These are phyloP conservation scores for Caenorhabditis sp. DNA, from an alignment of 2,888 invertebrate species.

Conservation along the genomic window DNA sequence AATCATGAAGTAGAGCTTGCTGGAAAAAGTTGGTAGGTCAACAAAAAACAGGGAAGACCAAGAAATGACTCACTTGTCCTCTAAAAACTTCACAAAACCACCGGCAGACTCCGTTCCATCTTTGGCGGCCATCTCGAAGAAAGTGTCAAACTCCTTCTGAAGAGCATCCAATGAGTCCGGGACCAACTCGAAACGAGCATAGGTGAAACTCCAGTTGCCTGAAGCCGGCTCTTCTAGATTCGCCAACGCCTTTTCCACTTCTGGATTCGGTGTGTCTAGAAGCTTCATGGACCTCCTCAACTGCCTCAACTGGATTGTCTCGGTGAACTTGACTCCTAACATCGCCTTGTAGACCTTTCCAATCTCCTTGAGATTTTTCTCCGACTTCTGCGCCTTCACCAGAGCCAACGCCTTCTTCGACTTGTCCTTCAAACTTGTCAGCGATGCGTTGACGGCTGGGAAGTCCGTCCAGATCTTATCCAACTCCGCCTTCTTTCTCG, in stretches of 20 bases:
- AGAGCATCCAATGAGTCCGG: neutral
- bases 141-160: neutral
- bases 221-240: neutral
- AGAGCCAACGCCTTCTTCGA: neutral
- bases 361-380: neutral
- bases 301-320: neutral
- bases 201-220: neutral
- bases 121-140: neutral
- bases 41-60: neutral
- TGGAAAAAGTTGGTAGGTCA: neutral
- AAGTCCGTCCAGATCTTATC: neutral
- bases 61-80: neutral
- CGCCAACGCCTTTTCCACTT: neutral
- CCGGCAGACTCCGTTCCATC: neutral
- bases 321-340: neutral
- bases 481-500: neutral
- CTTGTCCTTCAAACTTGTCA: neutral
- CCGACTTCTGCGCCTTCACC: neutral
- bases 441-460: neutral
- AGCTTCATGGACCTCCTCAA: slow-evolving; percentile 6
- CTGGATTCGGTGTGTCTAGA: neutral
- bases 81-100: neutral
- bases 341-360: neutral
- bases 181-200: neutral
- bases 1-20: neutral